Base-by-base conservation (phyloP, 2,888 invertebrate genomes). In the Melinopterus prodromus region DNA sequence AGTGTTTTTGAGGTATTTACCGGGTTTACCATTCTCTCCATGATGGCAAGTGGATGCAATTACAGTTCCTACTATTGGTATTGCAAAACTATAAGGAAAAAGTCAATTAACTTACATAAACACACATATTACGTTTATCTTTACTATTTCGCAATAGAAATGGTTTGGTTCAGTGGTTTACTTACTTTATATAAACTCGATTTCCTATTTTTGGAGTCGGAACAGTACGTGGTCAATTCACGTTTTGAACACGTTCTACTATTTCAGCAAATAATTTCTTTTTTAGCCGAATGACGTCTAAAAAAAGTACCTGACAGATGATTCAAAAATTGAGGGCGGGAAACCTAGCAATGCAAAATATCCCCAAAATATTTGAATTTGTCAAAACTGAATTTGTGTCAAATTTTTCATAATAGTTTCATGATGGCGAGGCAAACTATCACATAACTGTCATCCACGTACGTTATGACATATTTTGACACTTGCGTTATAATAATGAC, bases 21-120 rank as follows among this genome's bases (percentile, higher is more conserved):
- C 35, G 74, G 74, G 36, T 74, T 74, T 35, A 36, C 74, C 4
- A 74, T 74, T 36, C 74, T 74, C 35, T 74, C 37, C 74, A 74
- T 74, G 26, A 12, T 53, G 7, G 53, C 53, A 0, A 53, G 12
- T 53, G 53, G 12, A 53, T 53, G 0, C 53, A 53, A 53, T 9
- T 12, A 53, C 7, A 12, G 12, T 53, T 53, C 12, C 53, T 2
- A 53, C 53, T 26, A 53, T 12, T 53, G 12, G 53, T 53, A 12
- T 12, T 53, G 5, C 12, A 53, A 53, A 12, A 53, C 26, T 2
- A 26, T 26, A 53, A 53, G 53, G 12, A 53, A 53, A 4, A 12
- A 53, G 53, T 53, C 7, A 53, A 26, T 26, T 26, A 26, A 2
- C 26, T 26, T 2, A 26, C 7, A 53, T 12, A 9, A 53, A 53